Conservation (phyloP, 2,888 invertebrate species). For the Cyclophora punctaria region DNA sequence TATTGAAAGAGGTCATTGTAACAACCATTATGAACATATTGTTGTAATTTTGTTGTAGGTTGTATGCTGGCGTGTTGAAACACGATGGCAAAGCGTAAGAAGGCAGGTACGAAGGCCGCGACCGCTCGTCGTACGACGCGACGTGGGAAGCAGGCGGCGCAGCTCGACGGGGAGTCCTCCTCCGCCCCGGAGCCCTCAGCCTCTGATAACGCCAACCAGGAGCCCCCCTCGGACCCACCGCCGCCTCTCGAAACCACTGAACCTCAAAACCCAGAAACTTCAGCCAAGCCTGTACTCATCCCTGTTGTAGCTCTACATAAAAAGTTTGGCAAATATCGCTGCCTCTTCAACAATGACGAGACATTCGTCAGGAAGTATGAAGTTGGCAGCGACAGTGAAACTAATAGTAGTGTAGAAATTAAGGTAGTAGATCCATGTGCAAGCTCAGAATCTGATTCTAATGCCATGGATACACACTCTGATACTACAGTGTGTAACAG, state of each 20-base stretch:
- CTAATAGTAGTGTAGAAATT: conserved; percentile 62
- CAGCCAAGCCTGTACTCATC: conserved; percentile 34
- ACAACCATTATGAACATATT: conserved; percentile 19
- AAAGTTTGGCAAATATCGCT: conserved; percentile 75
- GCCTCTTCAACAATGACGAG: conserved; percentile 61
- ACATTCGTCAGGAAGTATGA: conserved; percentile 52
- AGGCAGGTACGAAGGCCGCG: conserved; percentile 46
- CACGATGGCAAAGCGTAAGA: conserved; percentile 63
- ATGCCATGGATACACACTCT: conserved; percentile 52
- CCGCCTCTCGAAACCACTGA: conserved; percentile 14
- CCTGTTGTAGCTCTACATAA: conserved; percentile 64
- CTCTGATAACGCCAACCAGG: conserved; percentile 16
- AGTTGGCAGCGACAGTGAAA: conserved; percentile 68
- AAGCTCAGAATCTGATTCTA: conserved; percentile 69
- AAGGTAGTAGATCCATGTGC: conserved; percentile 59
- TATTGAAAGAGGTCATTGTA: conserved; percentile 56
- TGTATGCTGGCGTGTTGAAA: conserved; percentile 32
- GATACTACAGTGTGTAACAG: conserved; percentile 41
- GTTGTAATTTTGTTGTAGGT: conserved; percentile 37
- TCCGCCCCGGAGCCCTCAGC: conserved; percentile 19
- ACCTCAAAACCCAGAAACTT: conserved; percentile 26
- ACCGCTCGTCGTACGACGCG: conserved; percentile 52
- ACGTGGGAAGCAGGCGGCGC: conserved; percentile 51
- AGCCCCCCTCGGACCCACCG: conserved; percentile 12
- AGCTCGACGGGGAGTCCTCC: conserved; percentile 41